Percentiles rank a stretch among this genome's conserved stretches.
Evolutionary conservation across 2,797 vertebrate genomes (phyloP).

Genomic region (Carapus acus): DNA sequence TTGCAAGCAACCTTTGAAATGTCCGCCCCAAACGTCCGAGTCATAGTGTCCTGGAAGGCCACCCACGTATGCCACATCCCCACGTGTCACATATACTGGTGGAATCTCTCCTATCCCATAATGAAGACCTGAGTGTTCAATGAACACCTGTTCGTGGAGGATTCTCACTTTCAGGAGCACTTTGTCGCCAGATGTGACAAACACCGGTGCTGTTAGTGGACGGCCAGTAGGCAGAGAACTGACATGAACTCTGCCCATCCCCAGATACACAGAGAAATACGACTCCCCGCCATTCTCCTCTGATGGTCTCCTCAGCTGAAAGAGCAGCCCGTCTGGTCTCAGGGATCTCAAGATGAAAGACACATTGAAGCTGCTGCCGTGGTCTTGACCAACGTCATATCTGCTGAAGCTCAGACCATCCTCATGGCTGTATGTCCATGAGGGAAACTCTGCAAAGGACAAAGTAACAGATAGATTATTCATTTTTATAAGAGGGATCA

Average conservation of each 20-base stretch:
- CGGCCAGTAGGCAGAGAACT: constrained; percentile 27
- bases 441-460: constrained; percentile 72
- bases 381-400: constrained; percentile 63
- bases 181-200: constrained; percentile 74
- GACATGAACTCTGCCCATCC: constrained; percentile 70
- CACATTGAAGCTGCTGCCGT: constrained; percentile 74
- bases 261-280: constrained; percentile 78
- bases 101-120: constrained; percentile 63
- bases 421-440: constrained; percentile 83
- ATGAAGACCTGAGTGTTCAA: constrained; percentile 55
- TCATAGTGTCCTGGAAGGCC: constrained; percentile 64
- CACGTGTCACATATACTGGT: constrained; percentile 52
- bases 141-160: constrained; percentile 56
- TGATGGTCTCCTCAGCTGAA: constrained; percentile 73
- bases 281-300: constrained; percentile 26
- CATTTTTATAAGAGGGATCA: too few species aligned
- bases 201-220: constrained; percentile 58
- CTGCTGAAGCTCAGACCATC: constrained; percentile 73
- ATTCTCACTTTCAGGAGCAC: constrained; percentile 74
- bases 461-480: background rate
- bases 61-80: constrained; percentile 73
- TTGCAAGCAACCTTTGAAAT: constrained; percentile 90
- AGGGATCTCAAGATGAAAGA: constrained; percentile 84
- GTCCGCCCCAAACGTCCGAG: constrained; percentile 74
- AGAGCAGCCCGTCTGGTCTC: constrained; percentile 75